Evolutionary conservation across 2,113 vertebrate genomes (phyloP), one percentile per base, ranked within the genome.

Genomic region (Trogon surrucura): DNA sequence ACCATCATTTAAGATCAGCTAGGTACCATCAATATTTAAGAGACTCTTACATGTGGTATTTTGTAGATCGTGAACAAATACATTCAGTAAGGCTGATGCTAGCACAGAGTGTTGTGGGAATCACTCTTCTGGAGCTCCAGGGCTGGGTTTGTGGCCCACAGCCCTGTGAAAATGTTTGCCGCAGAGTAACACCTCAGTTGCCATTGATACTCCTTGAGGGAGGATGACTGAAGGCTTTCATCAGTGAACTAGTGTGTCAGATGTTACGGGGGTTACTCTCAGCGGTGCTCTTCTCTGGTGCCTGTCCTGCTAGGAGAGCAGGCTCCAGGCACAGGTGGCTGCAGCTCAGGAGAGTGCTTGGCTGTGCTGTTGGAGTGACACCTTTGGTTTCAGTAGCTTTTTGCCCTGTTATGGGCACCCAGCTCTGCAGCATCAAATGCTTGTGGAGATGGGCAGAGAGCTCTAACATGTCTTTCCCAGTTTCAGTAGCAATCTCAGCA

Each of bases 391-490:
- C 65, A 62, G 45, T 15, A 75, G 29, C 45, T 75, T 83, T 56
- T 53, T 84, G 51, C n/a, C 21, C 0, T 25, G 18, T 34, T 0
- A 0, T 57, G 41, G 21, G 36, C n/a, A 84, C n/a, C 36, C 54
- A 66, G 72, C 41, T 27, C 29, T 77, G 57, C 67, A 77, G 67
- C 50, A 41, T 45, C n/a, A 78, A 14, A 25, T 0, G 4, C 21
- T 12, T 9, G 44, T 34, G 44, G 56, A 89, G 51, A 74, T 36
- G 30, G 62, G 57, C 60, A 85, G 75, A 17, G 14, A 38, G 34
- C 18, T n/a, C 17, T 78, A 73, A 50, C 0, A 0, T n/a, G 74
- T 80, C 16, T 80, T 61, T 80, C 81, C n/a, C 27, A 44, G 44
- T 78, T 93, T 89, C 50, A 80, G n/a, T 25, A 73, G 62, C 32